Conservation (phyloP, 1,140 invertebrate species). For the Drosophila kohkoa region DNA sequence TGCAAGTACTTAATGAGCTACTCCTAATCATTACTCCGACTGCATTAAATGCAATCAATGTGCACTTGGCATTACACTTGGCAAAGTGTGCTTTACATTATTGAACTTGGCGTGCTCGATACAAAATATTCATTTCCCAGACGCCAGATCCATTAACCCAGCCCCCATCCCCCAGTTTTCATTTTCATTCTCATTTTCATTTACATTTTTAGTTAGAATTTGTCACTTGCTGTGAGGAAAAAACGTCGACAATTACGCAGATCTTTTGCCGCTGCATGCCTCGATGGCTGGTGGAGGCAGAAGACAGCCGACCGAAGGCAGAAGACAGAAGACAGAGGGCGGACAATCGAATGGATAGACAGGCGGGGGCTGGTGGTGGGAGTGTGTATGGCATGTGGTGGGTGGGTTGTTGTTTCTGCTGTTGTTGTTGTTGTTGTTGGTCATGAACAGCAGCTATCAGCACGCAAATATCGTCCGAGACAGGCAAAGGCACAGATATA, state of each 20-base stretch:
- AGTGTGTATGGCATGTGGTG: conserved; percentile 5
- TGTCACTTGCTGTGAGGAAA: conserved; percentile 41
- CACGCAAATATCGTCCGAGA: conserved; percentile 44
- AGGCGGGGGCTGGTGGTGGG: neutral
- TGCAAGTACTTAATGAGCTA: neutral
- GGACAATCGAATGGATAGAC: conserved; percentile 2
- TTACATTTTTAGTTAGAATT: neutral
- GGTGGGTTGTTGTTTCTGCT: neutral
- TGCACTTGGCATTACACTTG: conserved; percentile 26
- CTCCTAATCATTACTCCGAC: neutral
- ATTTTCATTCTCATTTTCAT: neutral
- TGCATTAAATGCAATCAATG: neutral
- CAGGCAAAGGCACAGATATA: conserved; percentile 24
- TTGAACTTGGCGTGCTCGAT: conserved; percentile 26
- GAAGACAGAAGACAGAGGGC: neutral
- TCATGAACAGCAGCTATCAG: conserved; percentile 29
- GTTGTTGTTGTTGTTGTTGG: conserved; percentile 20
- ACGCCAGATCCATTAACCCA: too few relatives aligned
- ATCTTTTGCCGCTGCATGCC: conserved; percentile 61
- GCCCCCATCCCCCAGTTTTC: neutral
- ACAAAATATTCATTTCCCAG: conserved; percentile 8
- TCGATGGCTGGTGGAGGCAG: too few relatives aligned
- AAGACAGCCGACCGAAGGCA: neutral
- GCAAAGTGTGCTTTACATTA: conserved; percentile 1
- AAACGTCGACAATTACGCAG: conserved; percentile 67